Evolutionary conservation across 2,113 vertebrate genomes (phyloP), one percentile per base, ranked within the genome.

Genomic region (Benitochromis conjunctus): DNA sequence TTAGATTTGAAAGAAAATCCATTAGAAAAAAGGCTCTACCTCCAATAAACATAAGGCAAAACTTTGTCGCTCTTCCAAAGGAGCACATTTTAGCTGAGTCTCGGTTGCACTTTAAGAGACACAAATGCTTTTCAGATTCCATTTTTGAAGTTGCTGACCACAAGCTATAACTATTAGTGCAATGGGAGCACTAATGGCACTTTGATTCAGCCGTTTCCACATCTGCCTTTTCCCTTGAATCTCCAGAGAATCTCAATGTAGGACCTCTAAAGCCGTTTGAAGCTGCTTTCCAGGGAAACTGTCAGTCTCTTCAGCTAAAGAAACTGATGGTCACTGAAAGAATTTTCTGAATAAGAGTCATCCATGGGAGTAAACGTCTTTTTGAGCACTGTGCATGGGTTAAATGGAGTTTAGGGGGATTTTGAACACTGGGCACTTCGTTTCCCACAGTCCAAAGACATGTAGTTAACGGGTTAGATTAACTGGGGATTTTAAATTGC

Each of bases 311-410:
- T 46, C 66, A 46, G 21, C n/a, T n/a, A 71, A 48, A 18, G 13
- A 69, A 69, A 69, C 5, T 24, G 64, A 43, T 69, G n/a, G 24
- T 41, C 64, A 43, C 64, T 69, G 1, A 9, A 36, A 24, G 1
- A 43, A 16, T 4, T 69, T 69, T 16, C n/a, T 16, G 36, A 71
- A 26, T 4, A 71, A 71, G 38, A 71, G 64, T 16, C 13, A 71
- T 71, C 64, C 38, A 71, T 18, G 7, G 13, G 5, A 46, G 5
- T 6, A 46, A 26, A 71, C 2, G 0, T 38, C 21, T 46, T 46
- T 71, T 46, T 71, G 21, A 46, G 21, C 41, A 46, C 41, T 0
- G 5, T 46, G 41, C 13, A 0, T 3, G 10, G 13, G 1, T 71
- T 71, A 4, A 71, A 71, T 46, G 43, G 8, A 10, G 66, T 16